Base-by-base conservation (phyloP, 2,113 vertebrate species). In the Esox niger region DNA sequence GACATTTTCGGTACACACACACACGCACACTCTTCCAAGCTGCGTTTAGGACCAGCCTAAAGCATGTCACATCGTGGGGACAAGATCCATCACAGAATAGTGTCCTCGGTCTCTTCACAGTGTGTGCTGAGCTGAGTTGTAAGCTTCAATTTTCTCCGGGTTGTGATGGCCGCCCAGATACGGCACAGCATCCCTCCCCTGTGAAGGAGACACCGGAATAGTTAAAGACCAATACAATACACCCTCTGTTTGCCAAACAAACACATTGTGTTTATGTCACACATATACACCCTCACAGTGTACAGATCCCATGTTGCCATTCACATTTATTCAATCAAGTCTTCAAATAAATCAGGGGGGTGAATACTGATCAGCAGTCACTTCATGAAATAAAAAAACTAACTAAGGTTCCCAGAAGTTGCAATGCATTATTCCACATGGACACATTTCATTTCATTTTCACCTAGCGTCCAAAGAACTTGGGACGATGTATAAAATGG, bases 161-260 rank as follows among this genome's bases (percentile, higher is more conserved):
- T 82, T 11, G 73, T 64, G 76, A 97, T 90, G 64, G 93, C 88
- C 27, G 87, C 88, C 95, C 94, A 97, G 38, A 96, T 78, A 27
- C 92, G 91, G 79, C 88, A 95, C 25, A 90, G 81, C 74, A 92
- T 91, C 11, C 93, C 94, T 0, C 91, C 92, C 84, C 95, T 97
- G 86, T 70, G 81, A 79, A 59, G 64, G 11, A 33, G 11, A 62
- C n/a, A 62, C 9, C 29, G 32, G 20, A 13, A 27, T 33, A 54
- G 11, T 52, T 15, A 33, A 6, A 21, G 27, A 13, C 17, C 25
- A 25, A 30, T 15, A 30, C 9, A 29, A 9, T 20, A 58, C 27
- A 17, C 15, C 13, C 25, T 56, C 21, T 52, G 2, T 43, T 10
- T 38, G 35, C 43, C 43, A 20, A 38, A 38, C n/a, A 55, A 2